Conservation (phyloP, 2,113 vertebrate genomes). For the Vombatus ursinus region DNA sequence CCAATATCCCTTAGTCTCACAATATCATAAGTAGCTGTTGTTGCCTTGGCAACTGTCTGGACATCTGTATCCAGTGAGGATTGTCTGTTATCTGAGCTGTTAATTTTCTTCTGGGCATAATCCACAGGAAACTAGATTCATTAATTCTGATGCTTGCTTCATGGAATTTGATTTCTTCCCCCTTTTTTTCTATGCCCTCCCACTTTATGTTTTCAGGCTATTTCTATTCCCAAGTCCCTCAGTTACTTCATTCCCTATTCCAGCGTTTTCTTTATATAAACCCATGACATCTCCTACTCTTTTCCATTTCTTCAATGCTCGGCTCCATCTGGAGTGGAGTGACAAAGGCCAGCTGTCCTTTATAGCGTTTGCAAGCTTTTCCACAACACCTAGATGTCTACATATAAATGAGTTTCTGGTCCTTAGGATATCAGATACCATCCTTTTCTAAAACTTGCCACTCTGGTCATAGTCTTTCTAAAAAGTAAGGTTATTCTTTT, state of each 20-base stretch:
- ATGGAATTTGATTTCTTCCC: slow-evolving; percentile 56
- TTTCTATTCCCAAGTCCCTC: slow-evolving; percentile 11
- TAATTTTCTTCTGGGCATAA: slow-evolving; percentile 62
- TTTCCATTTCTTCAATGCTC: neutral
- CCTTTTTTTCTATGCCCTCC: slow-evolving; percentile 42
- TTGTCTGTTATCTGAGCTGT: slow-evolving; percentile 59
- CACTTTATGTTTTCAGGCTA: slow-evolving; percentile 5
- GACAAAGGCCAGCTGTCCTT: neutral
- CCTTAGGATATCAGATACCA: neutral
- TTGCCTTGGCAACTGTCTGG: slow-evolving; percentile 64
- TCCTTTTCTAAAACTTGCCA: neutral
- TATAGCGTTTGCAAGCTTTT: neutral
- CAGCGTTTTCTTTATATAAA: slow-evolving; percentile 42
- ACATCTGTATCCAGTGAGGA: slow-evolving; percentile 56
- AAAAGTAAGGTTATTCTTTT: neutral
- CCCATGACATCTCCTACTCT: neutral
- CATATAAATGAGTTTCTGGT: slow-evolving; percentile 1
- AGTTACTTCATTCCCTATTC: slow-evolving; percentile 45
- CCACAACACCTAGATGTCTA: neutral
- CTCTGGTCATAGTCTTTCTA: neutral
- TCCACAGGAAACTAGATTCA: slow-evolving; percentile 64
- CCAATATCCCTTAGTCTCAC: slow-evolving; percentile 38
- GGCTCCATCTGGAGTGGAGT: neutral
- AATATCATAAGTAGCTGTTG: slow-evolving; percentile 52
- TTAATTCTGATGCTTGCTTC: slow-evolving; percentile 58